Base-by-base conservation (phyloP, 1,140 invertebrate genomes). In the Helicoverpa zea region DNA sequence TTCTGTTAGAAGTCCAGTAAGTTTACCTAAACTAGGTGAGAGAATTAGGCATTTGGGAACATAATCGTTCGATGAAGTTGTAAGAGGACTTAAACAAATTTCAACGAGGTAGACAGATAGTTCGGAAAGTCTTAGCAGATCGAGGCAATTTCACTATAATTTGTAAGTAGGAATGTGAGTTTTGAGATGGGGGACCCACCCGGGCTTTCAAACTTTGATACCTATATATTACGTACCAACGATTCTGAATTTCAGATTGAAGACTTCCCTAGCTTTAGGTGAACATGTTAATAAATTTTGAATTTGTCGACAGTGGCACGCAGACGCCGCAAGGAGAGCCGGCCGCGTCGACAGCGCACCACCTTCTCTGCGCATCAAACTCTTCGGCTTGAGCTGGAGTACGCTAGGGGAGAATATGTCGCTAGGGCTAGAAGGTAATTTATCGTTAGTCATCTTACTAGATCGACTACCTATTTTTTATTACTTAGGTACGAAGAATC, bases 321-420 rank as follows among this genome's bases (percentile, higher is more conserved):
- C 68, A 96, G 98, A 78, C 96, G 98, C 54, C 96, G 98, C 82
- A 98, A 98, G 90, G 98, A 98, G 85, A 97, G 97, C 29, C 95
- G 98, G 13, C 98, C 98, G 2, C 92, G 98, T 59, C 96, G 98
- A 47, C 98, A 99, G 93, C 96, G 98, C 52, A 99, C 99, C 3
- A 99, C 98, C 0, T 99, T 99, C 92, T 99, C 98, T 73, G 98
- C 97, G 16, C 98, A 99, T 87, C 98, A 99, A 92, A 99, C 98
- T 0, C 91, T 98, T 10, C 96, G 97, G 14, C 95, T 99, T 5
- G 99, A 99, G 91, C 96, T 98, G 35, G 98, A 99, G 89, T 99
- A 98, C 92, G 97, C 97, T 18, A 95, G 97, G 51, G 98, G 97
- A 0, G 98, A 99, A 94, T 99, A 99, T 90, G 98, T 99, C 73